Conservation (phyloP, 2,797 vertebrate species). For the Gallinago stenura region DNA sequence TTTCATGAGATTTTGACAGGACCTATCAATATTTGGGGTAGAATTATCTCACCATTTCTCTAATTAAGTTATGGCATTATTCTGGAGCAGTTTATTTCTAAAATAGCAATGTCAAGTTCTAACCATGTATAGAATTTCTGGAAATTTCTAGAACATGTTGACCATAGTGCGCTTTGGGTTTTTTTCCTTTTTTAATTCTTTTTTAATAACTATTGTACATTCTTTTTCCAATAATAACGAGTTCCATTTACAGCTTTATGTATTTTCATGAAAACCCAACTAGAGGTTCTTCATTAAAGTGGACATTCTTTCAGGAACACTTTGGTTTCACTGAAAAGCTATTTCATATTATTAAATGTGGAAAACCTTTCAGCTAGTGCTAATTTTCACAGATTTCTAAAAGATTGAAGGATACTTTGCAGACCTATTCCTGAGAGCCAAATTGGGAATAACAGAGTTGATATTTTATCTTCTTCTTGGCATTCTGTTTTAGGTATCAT, state of each 20-base stretch:
- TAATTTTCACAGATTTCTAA: conserved; percentile 34
- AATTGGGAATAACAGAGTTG: conserved; percentile 40
- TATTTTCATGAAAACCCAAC: not conserved
- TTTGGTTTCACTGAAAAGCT: conserved; percentile 17
- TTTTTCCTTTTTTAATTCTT: not conserved
- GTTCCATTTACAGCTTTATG: not conserved
- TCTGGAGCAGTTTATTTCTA: not conserved
- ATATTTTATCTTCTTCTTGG: conserved; percentile 63
- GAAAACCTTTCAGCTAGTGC: conserved; percentile 16
- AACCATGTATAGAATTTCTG: not conserved
- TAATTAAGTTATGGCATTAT: not conserved
- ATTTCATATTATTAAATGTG: not conserved
- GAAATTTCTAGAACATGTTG: not conserved
- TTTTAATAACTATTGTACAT: not conserved
- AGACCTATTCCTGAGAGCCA: conserved; percentile 29
- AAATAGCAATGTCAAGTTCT: not conserved
- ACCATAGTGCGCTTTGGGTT: not conserved
- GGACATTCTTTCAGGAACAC: not conserved
- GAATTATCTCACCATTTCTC: not conserved
- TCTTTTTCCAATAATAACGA: not conserved
- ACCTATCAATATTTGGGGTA: not conserved
- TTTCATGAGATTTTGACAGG: not conserved
- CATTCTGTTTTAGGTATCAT: conserved; percentile 58
- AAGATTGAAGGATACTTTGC: conserved; percentile 33
- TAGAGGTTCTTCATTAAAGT: not conserved